phyloP scores from a whole-genome alignment of 2,113 vertebrate species.

The Oncorhynchus clarkii region DNA sequence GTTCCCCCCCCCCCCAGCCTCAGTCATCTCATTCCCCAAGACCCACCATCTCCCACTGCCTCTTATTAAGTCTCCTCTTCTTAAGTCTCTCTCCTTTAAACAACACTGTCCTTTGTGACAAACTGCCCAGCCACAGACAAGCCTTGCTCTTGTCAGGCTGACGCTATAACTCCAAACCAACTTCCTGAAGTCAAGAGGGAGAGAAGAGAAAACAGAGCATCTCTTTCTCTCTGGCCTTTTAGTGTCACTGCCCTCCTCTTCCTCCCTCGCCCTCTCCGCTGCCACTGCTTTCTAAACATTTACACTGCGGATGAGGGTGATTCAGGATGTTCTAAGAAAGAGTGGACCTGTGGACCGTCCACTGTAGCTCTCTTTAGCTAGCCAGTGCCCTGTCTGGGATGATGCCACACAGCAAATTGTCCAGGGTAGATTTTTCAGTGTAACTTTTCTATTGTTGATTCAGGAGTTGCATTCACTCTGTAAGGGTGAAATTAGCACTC shows the following conservation, averaged over 20 bases:
- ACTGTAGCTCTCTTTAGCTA: not conserved
- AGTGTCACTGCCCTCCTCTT: slow-evolving; percentile 43
- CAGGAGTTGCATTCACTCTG: too few species aligned
- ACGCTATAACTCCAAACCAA: slow-evolving; percentile 59
- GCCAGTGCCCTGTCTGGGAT: slow-evolving; percentile 3
- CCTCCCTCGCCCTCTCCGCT: slow-evolving; percentile 12
- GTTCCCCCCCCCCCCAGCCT: not conserved
- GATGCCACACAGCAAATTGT: not conserved
- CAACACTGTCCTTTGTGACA: slow-evolving; percentile 54
- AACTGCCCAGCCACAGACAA: slow-evolving; percentile 49
- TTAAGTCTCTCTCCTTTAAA: slow-evolving; percentile 29
- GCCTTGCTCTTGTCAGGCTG: slow-evolving; percentile 47
- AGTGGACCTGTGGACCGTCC: not conserved
- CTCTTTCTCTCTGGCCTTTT: slow-evolving; percentile 29
- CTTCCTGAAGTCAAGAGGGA: slow-evolving; percentile 55
- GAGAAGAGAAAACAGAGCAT: slow-evolving; percentile 10
- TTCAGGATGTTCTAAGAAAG: not conserved
- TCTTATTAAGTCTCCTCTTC: not conserved
- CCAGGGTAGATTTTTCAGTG: too few species aligned
- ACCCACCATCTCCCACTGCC: slow-evolving; percentile 19
- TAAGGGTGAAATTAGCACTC: too few species aligned
- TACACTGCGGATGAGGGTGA: not conserved
- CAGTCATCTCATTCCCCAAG: slow-evolving; percentile 3
- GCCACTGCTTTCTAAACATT: slow-evolving; percentile 25
- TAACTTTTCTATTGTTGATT: too few species aligned